Base-by-base conservation (phyloP, 2,113 vertebrate species). In the Neotoma lepida region DNA sequence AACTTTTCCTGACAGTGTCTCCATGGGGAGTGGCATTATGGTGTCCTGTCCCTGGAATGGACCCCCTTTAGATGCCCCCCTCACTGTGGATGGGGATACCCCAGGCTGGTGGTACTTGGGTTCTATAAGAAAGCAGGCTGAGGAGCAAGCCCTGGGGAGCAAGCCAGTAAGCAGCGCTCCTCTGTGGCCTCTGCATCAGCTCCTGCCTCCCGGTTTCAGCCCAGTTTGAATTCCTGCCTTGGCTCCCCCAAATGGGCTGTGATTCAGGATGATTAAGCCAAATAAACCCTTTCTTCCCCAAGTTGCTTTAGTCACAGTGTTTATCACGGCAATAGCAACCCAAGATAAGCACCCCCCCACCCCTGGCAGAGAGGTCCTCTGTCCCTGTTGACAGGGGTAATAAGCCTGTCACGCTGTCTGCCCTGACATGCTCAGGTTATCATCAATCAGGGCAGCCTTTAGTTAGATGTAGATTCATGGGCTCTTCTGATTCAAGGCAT, bases 11-110 rank as follows among this genome's bases (percentile, higher is more conserved):
- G 18, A 81, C 20, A 70, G 28, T 3, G 33, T 70, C 80, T 63
- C 63, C 64, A 2, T 0, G 1, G 41, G 33, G 26, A 68, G 14
- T 13, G 33, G 30, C 13, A 13, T 41, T 8, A n/a, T n/a, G 0
- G 18, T 8, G 73, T 39, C 41, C 71, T 41, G 24, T 46, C 18
- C 56, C 20, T 18, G 39, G 44, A 49, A 80, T 58, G 86, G 80
- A 49, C 58, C n/a, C 30, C 9, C 41, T 68, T 41, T 20, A 41
- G 7, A 49, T 8, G 33, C 35, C 20, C 5, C 9, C 39, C 35
- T 85, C 17, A 35, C 18, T 35, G 77, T n/a, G 51, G 17, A 20
- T 9, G 17, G 46, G 76, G 30, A 33, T 17, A 78, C 17, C 71
- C 76, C 17, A 15, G 26, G 46, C 74, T 51, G 68, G 68, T 18